Base-by-base conservation (phyloP, 2,113 vertebrate species). In the Panthera tigris region DNA sequence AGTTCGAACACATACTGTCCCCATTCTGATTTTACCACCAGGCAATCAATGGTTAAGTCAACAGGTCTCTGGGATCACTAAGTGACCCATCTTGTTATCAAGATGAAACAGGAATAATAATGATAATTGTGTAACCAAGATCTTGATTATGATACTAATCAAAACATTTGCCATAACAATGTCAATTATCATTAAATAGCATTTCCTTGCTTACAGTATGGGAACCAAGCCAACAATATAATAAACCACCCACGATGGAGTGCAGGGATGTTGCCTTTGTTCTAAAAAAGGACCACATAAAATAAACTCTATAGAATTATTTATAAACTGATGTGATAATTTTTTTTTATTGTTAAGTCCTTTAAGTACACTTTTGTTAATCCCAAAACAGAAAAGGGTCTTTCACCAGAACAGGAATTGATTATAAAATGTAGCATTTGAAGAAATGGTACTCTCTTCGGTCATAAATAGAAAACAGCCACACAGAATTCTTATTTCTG, bases 71-170 rank as follows among this genome's bases (percentile, higher is more conserved):
- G 65, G 39, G 95, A 94, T 98, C 81, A 84, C 84, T 97, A 90
- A 93, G 39, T 98, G 97, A 94, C 92, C 96, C 94, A 89, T 95
- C 96, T 97, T 97, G 94, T 95, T 98, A 97, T 98, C 97, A 97
- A 96, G 96, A 97, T 97, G 95, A 97, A 98, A 92, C 57, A 76
- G 83, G 76, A 96, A 97, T 97, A 92, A 95, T 97, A 97, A 97
- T 94, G 87, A 97, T 97, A 98, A 98, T 97, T 95, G 93, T 97
- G 92, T 96, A 97, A 97, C 96, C 80, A 94, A 96, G 87, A 96
- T 97, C 96, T 97, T 98, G 97, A 98, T 98, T 97, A 97, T 96
- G 96, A 97, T 96, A 96, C 94, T 98, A 97, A 98, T 96, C 97
- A 97, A 97, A 97, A 97, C 94, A 96, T 98, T 97, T 95, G 95